Evolutionary conservation across 2,888 invertebrate species (phyloP).

Genomic region (Mystacides longicornis): DNA sequence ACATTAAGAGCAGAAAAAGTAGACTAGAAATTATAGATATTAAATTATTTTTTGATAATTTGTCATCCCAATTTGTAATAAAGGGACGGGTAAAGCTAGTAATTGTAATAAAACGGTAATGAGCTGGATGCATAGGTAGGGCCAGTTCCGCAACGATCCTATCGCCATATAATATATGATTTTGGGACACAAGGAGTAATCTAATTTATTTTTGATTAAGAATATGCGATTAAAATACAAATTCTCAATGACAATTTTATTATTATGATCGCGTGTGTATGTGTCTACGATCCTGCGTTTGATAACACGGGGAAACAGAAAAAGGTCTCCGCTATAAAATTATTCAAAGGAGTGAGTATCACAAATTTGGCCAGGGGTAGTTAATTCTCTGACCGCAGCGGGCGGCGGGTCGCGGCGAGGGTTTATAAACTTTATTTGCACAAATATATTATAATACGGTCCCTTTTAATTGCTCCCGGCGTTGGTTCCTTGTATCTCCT

Average conservation of each 20-base stretch:
- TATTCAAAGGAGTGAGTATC: background rate
- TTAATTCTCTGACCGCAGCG: slow-evolving; percentile 7
- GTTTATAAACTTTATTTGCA: slow-evolving; percentile 3
- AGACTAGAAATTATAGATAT: too few species aligned
- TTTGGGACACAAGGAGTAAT: background rate
- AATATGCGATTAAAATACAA: background rate
- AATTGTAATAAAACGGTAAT: too few species aligned
- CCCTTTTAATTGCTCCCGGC: slow-evolving; percentile 7
- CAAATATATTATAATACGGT: background rate
- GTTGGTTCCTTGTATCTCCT: background rate
- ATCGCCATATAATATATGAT: background rate
- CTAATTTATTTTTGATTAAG: background rate
- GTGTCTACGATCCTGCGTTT: background rate
- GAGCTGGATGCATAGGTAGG: too few species aligned
- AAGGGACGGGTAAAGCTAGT: too few species aligned
- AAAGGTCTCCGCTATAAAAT: slow-evolving; percentile 2
- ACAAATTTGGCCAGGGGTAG: slow-evolving; percentile 5
- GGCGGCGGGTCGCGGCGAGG: background rate
- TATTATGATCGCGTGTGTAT: background rate
- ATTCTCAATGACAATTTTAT: background rate
- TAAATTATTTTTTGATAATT: too few species aligned
- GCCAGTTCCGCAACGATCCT: too few species aligned
- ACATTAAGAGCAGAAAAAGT: too few species aligned
- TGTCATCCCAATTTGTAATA: too few species aligned
- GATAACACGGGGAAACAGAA: background rate